Evolutionary conservation across 2,113 vertebrate genomes (phyloP).

Genomic region (Silurus meridionalis): DNA sequence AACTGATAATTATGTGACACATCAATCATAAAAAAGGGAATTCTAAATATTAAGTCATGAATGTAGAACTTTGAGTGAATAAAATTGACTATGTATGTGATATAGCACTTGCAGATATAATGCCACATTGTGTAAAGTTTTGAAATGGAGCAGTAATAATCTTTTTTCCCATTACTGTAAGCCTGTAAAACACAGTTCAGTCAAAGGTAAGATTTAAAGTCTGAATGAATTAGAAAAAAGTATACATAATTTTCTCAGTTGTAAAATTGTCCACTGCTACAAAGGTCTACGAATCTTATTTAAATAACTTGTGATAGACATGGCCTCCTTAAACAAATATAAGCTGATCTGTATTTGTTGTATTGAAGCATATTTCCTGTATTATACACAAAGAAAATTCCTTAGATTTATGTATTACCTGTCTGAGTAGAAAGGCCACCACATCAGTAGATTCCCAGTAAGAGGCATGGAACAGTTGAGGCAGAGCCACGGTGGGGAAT

Average conservation of each 20-base stretch:
- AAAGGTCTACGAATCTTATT: background rate
- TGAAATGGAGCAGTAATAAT: background rate
- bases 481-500: slow-evolving; percentile 80
- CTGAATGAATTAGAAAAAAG: background rate
- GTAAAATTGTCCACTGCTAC: background rate
- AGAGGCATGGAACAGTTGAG: slow-evolving; percentile 83
- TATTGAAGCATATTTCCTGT: background rate
- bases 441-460: slow-evolving; percentile 97
- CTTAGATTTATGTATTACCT: slow-evolving; percentile 73
- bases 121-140: background rate
- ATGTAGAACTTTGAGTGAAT: background rate
- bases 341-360: background rate
- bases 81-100: background rate
- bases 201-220: background rate
- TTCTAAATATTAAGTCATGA: background rate
- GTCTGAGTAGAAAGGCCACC: slow-evolving; percentile 89
- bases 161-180: background rate
- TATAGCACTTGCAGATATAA: background rate
- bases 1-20: background rate
- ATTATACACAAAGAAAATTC: background rate
- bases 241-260: background rate
- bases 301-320: background rate
- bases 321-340: background rate
- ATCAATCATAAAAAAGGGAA: background rate
- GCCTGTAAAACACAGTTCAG: background rate